Base-by-base conservation (phyloP, 2,113 vertebrate genomes). In the Edolisoma coerulescens region DNA sequence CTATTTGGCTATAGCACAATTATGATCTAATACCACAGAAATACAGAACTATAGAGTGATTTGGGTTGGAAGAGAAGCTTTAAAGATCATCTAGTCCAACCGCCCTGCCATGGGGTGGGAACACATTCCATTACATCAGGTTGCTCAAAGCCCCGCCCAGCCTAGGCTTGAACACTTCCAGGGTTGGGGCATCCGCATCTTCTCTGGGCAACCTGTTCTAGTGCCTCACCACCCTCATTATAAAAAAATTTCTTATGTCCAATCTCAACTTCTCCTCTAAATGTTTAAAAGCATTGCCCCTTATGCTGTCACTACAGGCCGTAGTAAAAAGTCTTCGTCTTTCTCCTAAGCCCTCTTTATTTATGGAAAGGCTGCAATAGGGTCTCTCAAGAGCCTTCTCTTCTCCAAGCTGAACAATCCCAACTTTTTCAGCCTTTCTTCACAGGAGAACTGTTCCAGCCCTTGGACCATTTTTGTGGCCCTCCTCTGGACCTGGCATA, bases 131-230 rank as follows among this genome's bases (percentile, higher is more conserved):
- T 41, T n/a, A 32, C 22, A 73, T 6, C 53, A 21, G 24, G 6
- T 22, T 90, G 32, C 54, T 78, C 41, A 74, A 45, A 78, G 41
- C 8, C 11, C 35, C 11, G 1, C 33, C 4, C 30, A 45, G 0
- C 23, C 16, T 75, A 54, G 3, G 10, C n/a, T 52, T 41, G 33
- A 68, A 24, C 33, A 10, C 18, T 44, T 23, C 19, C 17, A 41
- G 3, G 3, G 2, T 2, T 37, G 53, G 27, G 11, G 16, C 63
- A n/a, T 22, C 42, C 16, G 16, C 8, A 71, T 0, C 42, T 14
- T 57, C 57, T 39, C 18, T 57, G 47, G 52, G 21, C 56, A 75
- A 2, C 13, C 5, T 68, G 9, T 71, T 14, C 41, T 37, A 57
- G 9, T 53, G 41, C 4, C 53, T 76, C 5, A 35, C 42, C 37